Evolutionary conservation across 2,113 vertebrate species (phyloP), one percentile per base, ranked within the genome.

Genomic region (Aphyosemion australe): DNA sequence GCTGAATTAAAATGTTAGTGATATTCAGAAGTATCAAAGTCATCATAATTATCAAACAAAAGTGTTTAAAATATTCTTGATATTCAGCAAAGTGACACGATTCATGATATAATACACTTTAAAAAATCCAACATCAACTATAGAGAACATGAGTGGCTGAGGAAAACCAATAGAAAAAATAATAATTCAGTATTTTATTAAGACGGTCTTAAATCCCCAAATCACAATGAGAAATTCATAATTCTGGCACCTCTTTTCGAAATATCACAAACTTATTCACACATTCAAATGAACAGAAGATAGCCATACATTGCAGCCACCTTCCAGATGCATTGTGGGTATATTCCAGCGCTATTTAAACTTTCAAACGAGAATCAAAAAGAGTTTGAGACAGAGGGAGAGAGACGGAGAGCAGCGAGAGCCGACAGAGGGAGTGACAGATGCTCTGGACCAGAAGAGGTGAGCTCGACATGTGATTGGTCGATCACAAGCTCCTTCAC

Each of bases 371-470:
- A 57, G 56, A 63, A 49, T 77, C 32, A 72, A 62, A 69, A 69
- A 56, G 56, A 69, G 48, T 37, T 5, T n/a, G 21, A 61, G 59
- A 61, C 20, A 37, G 43, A 8, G n/a, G 60, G 69, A 42, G 65
- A 26, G 59, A 60, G 58, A 13, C 53, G 11, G 67, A 69, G 52
- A 10, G 47, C 11, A 31, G 66, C 51, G 59, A 67, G 57, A 56
- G 68, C 62, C 51, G 76, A 74, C 71, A 78, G 83, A 82, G 80
- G 72, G 87, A 77, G 75, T 60, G 85, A 88, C 86, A 89, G 87
- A 86, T 86, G 85, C 79, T 81, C 57, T 63, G 63, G 73, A 83
- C 75, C 76, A 79, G 81, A 79, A 60, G 72, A 73, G 81, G 62
- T 18, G 12, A 80, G 60, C 21, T 32, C 46, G 71, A 72, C 75